Conservation (phyloP, 2,888 invertebrate species). For the Phytoseiulus persimilis region DNA sequence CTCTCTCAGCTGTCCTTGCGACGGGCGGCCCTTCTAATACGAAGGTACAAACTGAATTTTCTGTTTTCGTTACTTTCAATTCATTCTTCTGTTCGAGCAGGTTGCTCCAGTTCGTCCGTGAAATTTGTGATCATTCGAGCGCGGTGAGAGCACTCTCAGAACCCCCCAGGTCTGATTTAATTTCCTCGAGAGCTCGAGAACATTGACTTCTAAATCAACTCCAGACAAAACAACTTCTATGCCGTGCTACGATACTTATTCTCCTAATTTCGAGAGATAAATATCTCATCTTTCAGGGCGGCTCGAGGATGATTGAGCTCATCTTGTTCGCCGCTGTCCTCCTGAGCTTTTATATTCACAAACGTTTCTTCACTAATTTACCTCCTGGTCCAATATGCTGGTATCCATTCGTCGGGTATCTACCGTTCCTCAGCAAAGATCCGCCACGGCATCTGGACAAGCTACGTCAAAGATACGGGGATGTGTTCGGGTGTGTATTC, state of each 20-base stretch:
- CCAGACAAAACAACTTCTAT: too few species aligned
- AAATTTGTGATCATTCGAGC: not conserved
- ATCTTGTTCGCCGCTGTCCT: constrained; percentile 8
- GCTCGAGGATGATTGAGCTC: not conserved
- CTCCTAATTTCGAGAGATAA: too few species aligned
- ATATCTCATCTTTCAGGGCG: too few species aligned
- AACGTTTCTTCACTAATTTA: constrained; percentile 19
- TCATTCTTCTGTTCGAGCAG: not conserved
- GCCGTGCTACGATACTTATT: too few species aligned
- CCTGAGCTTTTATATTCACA: not conserved
- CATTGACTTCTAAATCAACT: too few species aligned
- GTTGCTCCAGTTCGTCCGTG: not conserved
- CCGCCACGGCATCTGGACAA: constrained; percentile 23
- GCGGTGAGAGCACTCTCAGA: not conserved
- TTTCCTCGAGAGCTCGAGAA: too few species aligned
- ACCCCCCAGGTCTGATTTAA: not conserved
- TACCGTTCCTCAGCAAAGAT: constrained; percentile 22
- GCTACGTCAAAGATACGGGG: constrained; percentile 19
- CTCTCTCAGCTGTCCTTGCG: not conserved
- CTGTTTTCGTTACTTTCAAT: not conserved
- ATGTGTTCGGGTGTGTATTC: not conserved
- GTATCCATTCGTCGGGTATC: constrained; percentile 30
- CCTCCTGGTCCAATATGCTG: constrained; percentile 28
- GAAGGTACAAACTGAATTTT: not conserved
- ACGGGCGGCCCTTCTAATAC: not conserved